phyloP scores from a whole-genome alignment of 1,140 invertebrate genomes.

The Theocolax elegans region DNA sequence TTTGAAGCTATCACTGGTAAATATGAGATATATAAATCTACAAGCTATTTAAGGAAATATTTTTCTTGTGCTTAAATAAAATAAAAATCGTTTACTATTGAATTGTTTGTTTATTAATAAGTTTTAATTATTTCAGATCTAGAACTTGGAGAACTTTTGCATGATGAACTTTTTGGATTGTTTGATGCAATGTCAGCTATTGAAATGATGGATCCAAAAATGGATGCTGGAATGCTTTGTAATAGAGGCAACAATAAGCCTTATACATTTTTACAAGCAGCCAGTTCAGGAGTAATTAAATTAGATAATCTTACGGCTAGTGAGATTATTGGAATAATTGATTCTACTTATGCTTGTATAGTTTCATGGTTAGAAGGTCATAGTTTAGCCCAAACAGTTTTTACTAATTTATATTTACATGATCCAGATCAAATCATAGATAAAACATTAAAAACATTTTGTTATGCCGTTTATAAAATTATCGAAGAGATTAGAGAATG shows the following conservation, averaged over 20 bases:
- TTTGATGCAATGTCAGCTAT: conserved; percentile 99
- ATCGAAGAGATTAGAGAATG: conserved; percentile 91
- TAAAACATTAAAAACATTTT: conserved; percentile 86
- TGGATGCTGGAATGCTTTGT: conserved; percentile 98
- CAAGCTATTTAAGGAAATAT: not conserved
- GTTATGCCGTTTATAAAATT: conserved; percentile 88
- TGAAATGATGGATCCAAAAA: conserved; percentile 99
- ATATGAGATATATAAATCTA: too few relatives aligned
- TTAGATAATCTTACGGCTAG: conserved; percentile 77
- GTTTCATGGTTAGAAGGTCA: conserved; percentile 96
- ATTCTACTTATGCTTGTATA: conserved; percentile 91
- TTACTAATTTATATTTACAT: conserved; percentile 96
- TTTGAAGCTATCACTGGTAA: conserved; percentile 80
- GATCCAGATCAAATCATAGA: conserved; percentile 88
- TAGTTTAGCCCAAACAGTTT: conserved; percentile 95
- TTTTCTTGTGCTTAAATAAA: not conserved
- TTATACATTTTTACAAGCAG: conserved; percentile 88
- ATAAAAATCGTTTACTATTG: not conserved
- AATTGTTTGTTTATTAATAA: conserved; percentile 2
- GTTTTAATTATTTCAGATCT: conserved; percentile 72
- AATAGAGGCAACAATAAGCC: conserved; percentile 87
- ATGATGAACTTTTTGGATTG: conserved; percentile 91
- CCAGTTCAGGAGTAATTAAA: conserved; percentile 83
- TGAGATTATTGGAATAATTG: conserved; percentile 90
- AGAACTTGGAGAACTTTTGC: conserved; percentile 86